Conservation (phyloP, 2,113 vertebrate genomes). For the Carlito syrichta region DNA sequence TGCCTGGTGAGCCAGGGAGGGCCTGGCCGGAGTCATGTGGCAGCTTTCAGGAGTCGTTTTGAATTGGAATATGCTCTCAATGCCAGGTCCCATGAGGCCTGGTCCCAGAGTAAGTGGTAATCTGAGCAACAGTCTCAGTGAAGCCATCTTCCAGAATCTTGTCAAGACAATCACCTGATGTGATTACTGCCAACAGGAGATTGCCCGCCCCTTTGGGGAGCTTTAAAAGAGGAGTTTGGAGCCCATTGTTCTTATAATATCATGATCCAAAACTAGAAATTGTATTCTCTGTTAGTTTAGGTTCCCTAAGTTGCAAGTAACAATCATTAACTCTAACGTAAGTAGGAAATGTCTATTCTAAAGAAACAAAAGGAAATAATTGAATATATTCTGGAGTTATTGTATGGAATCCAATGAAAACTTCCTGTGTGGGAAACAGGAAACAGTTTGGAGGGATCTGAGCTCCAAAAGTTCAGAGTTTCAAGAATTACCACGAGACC, state of each 20-base stretch:
- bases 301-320: background rate
- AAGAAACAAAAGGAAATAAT: background rate
- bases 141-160: background rate
- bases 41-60: conserved; percentile 90
- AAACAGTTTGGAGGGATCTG: background rate
- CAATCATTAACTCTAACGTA: background rate
- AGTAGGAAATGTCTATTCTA: background rate
- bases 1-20: conserved; percentile 86
- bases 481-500: background rate
- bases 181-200: background rate
- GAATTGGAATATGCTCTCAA: conserved; percentile 93
- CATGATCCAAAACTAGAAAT: background rate
- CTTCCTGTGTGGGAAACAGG: background rate
- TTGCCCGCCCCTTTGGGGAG: background rate
- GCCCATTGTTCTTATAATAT: background rate
- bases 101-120: conserved; percentile 86
- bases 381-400: background rate
- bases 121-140: background rate
- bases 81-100: conserved; percentile 82
- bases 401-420: background rate
- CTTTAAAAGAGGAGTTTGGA: background rate
- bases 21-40: conserved; percentile 91
- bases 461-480: background rate
- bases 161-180: background rate
- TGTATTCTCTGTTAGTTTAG: background rate